Conservation (phyloP, 1,140 invertebrate species). For the Ylistrum balloti region DNA sequence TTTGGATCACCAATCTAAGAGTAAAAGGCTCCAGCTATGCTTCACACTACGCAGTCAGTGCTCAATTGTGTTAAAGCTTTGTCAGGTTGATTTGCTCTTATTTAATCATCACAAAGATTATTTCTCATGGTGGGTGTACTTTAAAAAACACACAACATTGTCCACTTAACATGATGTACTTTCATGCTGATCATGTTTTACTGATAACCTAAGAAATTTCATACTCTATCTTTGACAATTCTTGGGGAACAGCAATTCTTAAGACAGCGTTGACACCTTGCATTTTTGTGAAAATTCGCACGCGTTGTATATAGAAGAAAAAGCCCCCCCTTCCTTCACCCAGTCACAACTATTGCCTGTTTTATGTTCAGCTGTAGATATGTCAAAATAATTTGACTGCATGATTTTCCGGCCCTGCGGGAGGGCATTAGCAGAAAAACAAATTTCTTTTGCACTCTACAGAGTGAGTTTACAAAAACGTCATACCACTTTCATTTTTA, state of each 20-base stretch:
- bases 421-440: conserved; percentile 37
- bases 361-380: conserved; percentile 29
- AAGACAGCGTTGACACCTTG: background rate
- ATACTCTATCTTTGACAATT: background rate
- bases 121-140: too few species aligned
- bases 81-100: background rate
- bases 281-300: background rate
- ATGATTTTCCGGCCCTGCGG: conserved; percentile 37
- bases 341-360: background rate
- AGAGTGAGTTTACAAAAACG: background rate
- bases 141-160: too few species aligned
- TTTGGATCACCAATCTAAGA: conserved; percentile 24
- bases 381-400: conserved; percentile 39
- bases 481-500: background rate
- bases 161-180: too few species aligned
- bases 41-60: background rate
- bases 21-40: conserved; percentile 6
- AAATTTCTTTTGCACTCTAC: conserved; percentile 8
- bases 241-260: background rate
- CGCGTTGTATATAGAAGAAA: background rate
- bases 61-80: background rate
- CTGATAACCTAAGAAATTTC: too few species aligned
- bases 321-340: background rate
- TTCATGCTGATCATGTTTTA: too few species aligned
- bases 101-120: too few species aligned